These are phyloP conservation scores for sheep (Ovis aries) DNA, from an alignment of 2,113 vertebrate species.

Conservation along the genomic window DNA sequence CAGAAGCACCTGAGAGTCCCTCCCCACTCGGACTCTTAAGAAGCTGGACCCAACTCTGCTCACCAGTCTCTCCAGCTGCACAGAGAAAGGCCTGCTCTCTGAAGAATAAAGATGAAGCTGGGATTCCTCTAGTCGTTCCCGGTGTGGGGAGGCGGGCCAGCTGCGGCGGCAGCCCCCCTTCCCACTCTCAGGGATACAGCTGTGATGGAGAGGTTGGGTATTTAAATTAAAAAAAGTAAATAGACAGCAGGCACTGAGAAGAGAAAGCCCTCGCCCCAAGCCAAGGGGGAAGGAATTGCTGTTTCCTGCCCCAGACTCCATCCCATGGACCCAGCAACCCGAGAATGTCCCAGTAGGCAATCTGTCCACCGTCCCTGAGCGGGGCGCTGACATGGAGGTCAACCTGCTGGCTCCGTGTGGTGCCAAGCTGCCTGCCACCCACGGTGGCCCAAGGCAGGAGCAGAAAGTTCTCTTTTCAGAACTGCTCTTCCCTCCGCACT, in stretches of 20 bases:
- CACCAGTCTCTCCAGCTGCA: not conserved
- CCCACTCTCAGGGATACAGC: conserved; percentile 12
- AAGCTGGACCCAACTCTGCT: conserved; percentile 13
- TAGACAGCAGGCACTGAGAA: conserved; percentile 79
- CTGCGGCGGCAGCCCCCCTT: not conserved
- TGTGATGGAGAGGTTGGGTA: conserved; percentile 19
- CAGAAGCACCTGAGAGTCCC: conserved; percentile 43
- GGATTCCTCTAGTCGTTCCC: not conserved
- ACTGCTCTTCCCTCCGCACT: conserved; percentile 24
- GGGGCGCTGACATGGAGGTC: conserved; percentile 46
- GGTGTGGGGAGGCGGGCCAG: not conserved
- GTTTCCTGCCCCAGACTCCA: not conserved
- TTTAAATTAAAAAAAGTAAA: conserved; percentile 78
- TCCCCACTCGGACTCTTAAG: not conserved
- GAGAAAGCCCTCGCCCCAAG: conserved; percentile 60
- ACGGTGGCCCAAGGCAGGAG: not conserved
- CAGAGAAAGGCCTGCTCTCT: conserved; percentile 48
- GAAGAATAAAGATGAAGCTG: conserved; percentile 40
- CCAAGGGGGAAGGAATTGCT: conserved; percentile 43
- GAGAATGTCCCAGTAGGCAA: conserved; percentile 19
- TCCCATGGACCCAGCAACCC: conserved; percentile 35
- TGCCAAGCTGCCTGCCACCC: conserved; percentile 37
- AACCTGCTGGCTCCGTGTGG: conserved; percentile 18
- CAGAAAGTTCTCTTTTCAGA: conserved; percentile 33
- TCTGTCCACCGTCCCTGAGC: conserved; percentile 54